Percentiles rank a stretch among this genome's conserved stretches.
These are phyloP conservation scores for Sinodicranocentrus sp. DNA, from an alignment of 2,888 invertebrate species.

Conservation along the genomic window DNA sequence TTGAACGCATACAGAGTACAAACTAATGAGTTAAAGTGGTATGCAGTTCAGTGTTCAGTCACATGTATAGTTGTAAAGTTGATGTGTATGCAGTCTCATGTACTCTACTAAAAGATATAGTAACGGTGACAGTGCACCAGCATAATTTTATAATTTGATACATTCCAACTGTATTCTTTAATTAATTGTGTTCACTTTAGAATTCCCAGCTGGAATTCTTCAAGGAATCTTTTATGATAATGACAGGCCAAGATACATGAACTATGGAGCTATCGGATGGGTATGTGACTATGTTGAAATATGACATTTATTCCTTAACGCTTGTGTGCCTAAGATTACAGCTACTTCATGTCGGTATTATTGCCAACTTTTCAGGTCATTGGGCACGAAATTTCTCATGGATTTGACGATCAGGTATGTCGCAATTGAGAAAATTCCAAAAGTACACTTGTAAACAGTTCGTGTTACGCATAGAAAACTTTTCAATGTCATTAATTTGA, in stretches of 20 bases:
- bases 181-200: constrained; percentile 79
- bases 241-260: constrained; percentile 93
- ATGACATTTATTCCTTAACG: not conserved
- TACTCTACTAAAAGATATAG: not conserved
- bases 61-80: not conserved
- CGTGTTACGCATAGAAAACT: no score
- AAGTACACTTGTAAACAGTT: no score
- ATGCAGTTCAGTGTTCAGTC: no score
- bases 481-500: no score
- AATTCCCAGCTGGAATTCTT: constrained; percentile 95
- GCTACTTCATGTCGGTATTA: not conserved
- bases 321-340: not conserved
- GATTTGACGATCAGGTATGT: constrained; percentile 76
- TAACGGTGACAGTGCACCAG: not conserved
- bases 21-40: constrained; percentile 27
- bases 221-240: constrained; percentile 95
- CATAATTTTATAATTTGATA: constrained; percentile 35
- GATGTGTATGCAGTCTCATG: not conserved
- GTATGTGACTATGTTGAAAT: constrained; percentile 83
- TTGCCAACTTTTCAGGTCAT: constrained; percentile 46
- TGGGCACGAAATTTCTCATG: constrained; percentile 92
- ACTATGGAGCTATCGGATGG: constrained; percentile 94
- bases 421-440: not conserved
- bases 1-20: constrained; percentile 76
- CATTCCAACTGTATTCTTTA: constrained; percentile 25